A percentile compares a stretch with the other conserved stretches of the same genome.
Conservation (phyloP, 2,113 vertebrate species). For the Hystrix brachyura region DNA sequence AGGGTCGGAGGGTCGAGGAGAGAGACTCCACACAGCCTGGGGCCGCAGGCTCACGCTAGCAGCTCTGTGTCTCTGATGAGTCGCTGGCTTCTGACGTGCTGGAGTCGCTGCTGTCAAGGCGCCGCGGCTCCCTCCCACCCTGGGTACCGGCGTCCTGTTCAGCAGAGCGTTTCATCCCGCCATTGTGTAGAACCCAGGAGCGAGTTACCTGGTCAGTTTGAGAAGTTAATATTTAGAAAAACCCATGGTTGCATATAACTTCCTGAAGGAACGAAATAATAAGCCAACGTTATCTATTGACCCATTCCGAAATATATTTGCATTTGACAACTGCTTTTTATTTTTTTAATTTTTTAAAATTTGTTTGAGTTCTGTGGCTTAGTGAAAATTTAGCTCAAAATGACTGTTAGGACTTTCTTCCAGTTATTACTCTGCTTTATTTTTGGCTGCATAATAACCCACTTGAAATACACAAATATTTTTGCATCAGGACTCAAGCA, state of each 20-base stretch:
- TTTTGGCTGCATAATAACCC: constrained; percentile 70
- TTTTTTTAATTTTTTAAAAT: neutral
- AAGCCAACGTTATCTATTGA: constrained; percentile 66
- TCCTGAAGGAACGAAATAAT: constrained; percentile 66
- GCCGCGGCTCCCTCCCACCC: neutral
- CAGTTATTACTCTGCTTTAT: constrained; percentile 52
- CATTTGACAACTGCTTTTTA: neutral
- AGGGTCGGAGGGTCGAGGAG: neutral
- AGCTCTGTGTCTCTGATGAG: neutral
- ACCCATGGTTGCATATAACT: constrained; percentile 24
- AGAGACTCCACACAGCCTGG: neutral
- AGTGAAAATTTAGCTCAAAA: constrained; percentile 65
- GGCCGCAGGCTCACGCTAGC: neutral
- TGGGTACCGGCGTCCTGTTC: neutral
- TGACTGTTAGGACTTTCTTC: constrained; percentile 73
- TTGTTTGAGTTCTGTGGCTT: neutral
- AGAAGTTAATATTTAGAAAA: constrained; percentile 78
- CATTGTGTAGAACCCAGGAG: neutral
- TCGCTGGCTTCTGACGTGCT: constrained; percentile 22
- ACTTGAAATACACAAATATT: constrained; percentile 64
- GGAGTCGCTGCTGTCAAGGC: neutral
- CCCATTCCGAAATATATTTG: constrained; percentile 61
- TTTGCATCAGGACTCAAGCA: constrained; percentile 60
- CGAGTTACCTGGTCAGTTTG: constrained; percentile 57
- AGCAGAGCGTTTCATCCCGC: constrained; percentile 31